These are phyloP conservation scores for Pipistrellus nathusii DNA, from an alignment of 2,797 vertebrate species.

Conservation along the genomic window DNA sequence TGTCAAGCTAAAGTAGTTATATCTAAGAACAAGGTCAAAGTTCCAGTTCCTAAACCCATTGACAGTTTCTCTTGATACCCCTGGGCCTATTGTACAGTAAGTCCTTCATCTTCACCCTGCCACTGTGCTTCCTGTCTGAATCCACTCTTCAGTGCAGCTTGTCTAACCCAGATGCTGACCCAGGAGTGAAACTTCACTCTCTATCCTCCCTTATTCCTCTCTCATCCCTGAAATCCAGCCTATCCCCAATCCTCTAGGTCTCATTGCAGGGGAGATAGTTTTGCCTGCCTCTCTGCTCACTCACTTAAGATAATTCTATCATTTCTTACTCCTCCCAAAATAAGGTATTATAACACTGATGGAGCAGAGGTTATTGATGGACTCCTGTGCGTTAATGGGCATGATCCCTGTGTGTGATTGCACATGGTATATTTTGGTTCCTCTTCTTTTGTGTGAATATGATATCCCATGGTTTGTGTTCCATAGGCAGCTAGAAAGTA, in stretches of 20 bases:
- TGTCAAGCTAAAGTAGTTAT: background rate
- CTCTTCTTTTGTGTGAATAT: background rate
- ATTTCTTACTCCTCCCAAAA: background rate
- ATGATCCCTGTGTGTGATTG: background rate
- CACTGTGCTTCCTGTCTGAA: background rate
- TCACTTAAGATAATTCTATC: background rate
- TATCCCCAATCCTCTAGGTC: background rate
- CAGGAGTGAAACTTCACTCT: background rate
- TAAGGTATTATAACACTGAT: background rate
- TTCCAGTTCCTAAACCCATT: background rate
- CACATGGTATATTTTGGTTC: background rate
- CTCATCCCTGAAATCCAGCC: background rate
- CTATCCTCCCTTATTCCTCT: background rate
- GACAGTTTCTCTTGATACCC: background rate
- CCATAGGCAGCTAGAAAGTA: background rate
- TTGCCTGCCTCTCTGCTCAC: background rate
- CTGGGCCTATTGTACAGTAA: background rate
- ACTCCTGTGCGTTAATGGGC: background rate
- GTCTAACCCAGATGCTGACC: background rate
- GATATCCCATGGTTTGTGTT: background rate
- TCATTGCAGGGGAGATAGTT: background rate
- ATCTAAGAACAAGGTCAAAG: background rate
- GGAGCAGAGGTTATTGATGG: background rate
- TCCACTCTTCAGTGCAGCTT: background rate
- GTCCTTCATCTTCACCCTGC: background rate